Evolutionary conservation across 1,140 invertebrate genomes (phyloP), one percentile per base, ranked within the genome.

Genomic region (Drosophila ambigua): DNA sequence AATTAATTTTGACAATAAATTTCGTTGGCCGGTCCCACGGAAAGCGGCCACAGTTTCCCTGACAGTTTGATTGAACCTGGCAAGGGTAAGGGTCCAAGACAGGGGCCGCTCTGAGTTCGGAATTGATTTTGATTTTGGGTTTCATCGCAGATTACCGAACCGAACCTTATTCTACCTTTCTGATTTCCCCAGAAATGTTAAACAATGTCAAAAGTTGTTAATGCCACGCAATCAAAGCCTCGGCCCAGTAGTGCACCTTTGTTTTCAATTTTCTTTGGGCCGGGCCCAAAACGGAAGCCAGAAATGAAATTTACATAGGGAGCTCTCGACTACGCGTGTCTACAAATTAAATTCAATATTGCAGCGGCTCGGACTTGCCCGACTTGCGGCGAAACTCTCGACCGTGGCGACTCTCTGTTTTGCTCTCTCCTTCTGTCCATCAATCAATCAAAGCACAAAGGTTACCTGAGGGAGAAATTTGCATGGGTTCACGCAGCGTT

Each of bases 1-100:
- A 85, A 85, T 85, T 85, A 85, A 85, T 85, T 87, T 85, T 85
- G 78, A 81, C 82, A 85, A 85, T 82, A 81, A 81, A 87, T 87
- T 77, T 55, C 49, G 48, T 49, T 59, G 61, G 55, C 49, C 62
- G 35, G 9, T 11, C 9, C 9, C 11, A 35, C 6, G 28, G 26
- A 39, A 41, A 39, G 4, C 24, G n/a, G 13, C 5, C 23, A 13
- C 46, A 28, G 5, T 23, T 23, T 51, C 26, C 61, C 59, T 87
- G 82, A 78, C 82, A 85, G 59, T 82, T 88, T 87, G 82, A 87
- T 85, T 81, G 74, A 78, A 78, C 31, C 39, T 20, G 73, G 57
- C 45, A 61, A 24, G 48, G 63, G 68, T 58, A 48, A 48, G 63
- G 50, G 26, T 11, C 16, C 39, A 44, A 11, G 63, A 24, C 9